Conservation (phyloP, 2,888 invertebrate genomes). For the Ennomos erosarius region DNA sequence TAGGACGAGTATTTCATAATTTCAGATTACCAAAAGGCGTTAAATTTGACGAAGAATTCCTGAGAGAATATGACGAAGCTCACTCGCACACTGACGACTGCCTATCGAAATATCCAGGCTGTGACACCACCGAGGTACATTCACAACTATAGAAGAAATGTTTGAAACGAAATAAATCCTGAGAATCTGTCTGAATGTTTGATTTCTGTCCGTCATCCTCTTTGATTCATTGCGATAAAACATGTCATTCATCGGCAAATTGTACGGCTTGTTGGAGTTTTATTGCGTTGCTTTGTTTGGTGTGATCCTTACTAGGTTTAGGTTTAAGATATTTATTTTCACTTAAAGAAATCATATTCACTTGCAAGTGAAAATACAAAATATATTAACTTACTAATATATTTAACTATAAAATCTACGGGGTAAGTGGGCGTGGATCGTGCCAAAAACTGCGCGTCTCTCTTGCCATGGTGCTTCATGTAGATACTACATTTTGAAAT, state of each 20-base stretch:
- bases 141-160: slow-evolving; percentile 17
- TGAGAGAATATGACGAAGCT: slow-evolving; percentile 79
- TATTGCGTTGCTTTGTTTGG: too few species aligned
- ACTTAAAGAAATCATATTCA: too few species aligned
- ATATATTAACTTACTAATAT: too few species aligned
- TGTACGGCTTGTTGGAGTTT: neutral
- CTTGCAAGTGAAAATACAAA: too few species aligned
- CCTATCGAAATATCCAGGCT: slow-evolving; percentile 68
- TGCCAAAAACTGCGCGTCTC: too few species aligned
- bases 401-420: too few species aligned
- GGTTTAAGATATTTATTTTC: too few species aligned
- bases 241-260: slow-evolving; percentile 11
- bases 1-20: slow-evolving; percentile 31
- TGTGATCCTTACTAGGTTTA: too few species aligned
- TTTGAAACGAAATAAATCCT: slow-evolving; percentile 25
- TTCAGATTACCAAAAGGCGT: slow-evolving; percentile 78
- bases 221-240: slow-evolving; percentile 22
- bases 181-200: slow-evolving; percentile 12
- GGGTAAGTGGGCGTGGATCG: too few species aligned
- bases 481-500: too few species aligned
- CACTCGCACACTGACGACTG: slow-evolving; percentile 71
- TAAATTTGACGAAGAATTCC: slow-evolving; percentile 64
- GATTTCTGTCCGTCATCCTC: slow-evolving; percentile 17
- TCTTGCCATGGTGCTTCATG: too few species aligned
- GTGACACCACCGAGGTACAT: slow-evolving; percentile 52